phyloP scores from a whole-genome alignment of 2,888 invertebrate genomes.

The Notodonta ziczac region DNA sequence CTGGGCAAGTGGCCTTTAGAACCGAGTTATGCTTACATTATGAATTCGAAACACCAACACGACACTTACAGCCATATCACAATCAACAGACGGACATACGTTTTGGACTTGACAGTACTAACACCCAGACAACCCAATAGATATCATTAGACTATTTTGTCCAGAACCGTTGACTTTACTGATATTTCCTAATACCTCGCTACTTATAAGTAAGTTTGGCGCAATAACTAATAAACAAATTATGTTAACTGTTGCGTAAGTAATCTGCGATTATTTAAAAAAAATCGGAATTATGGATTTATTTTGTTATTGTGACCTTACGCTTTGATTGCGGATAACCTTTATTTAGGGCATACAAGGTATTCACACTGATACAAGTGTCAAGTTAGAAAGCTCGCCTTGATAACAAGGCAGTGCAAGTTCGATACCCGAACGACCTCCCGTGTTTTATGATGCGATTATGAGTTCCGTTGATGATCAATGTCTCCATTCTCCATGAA shows the following conservation, averaged over 20 bases:
- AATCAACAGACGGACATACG: constrained; percentile 28
- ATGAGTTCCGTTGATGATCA: neutral
- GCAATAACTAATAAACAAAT: too few relatives aligned
- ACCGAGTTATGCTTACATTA: constrained; percentile 21
- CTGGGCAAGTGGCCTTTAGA: constrained; percentile 11
- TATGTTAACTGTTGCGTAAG: too few relatives aligned
- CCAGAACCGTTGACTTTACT: too few relatives aligned
- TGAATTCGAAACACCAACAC: constrained; percentile 26
- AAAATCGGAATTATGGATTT: too few relatives aligned
- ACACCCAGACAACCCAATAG: neutral
- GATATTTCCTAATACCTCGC: too few relatives aligned
- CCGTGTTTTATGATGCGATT: neutral
- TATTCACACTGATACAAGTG: neutral
- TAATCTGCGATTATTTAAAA: too few relatives aligned
- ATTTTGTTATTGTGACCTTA: neutral
- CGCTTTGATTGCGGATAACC: neutral
- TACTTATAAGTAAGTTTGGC: too few relatives aligned
- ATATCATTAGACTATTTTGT: neutral
- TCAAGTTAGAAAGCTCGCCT: constrained; percentile 1
- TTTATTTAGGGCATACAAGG: constrained; percentile 1
- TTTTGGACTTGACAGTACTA: constrained; percentile 24
- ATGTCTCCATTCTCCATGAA: neutral
- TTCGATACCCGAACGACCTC: neutral
- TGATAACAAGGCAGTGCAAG: neutral
- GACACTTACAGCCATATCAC: constrained; percentile 27